These are phyloP conservation scores for Dendrocincla tyrannina DNA, from an alignment of 2,797 vertebrate genomes.

Conservation along the genomic window DNA sequence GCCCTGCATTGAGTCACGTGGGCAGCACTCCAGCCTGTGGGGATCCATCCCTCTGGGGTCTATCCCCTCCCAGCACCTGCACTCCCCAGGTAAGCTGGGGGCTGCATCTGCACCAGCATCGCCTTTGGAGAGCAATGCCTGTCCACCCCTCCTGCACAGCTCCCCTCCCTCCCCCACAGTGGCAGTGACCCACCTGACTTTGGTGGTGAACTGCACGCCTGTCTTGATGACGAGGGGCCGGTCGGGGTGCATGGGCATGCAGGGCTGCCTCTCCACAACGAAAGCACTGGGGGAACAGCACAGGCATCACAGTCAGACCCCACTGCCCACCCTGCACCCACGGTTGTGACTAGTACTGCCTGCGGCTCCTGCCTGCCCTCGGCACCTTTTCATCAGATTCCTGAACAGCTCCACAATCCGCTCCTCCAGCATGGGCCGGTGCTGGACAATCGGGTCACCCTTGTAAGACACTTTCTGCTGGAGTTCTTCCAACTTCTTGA, in stretches of 20 bases:
- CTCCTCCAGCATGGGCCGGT: slow-evolving; percentile 95
- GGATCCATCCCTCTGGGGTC: neutral
- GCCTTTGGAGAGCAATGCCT: accelerated
- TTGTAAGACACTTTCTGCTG: slow-evolving; percentile 99
- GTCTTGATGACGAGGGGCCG: slow-evolving; percentile 98
- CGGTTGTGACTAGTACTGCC: neutral
- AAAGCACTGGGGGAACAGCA: slow-evolving; percentile 84
- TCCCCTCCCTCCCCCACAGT: accelerated
- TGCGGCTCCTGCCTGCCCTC: neutral
- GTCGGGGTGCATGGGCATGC: slow-evolving; percentile 99
- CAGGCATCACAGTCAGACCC: neutral
- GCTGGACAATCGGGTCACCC: slow-evolving; percentile 96
- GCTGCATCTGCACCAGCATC: neutral
- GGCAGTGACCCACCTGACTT: slow-evolving; percentile 87
- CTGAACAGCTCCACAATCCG: slow-evolving; percentile 95
- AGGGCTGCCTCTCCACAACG: slow-evolving; percentile 96
- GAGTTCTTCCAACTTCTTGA: slow-evolving; percentile 97
- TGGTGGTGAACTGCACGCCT: slow-evolving; percentile 98
- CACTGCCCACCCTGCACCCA: neutral
- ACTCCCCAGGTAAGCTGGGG: neutral
- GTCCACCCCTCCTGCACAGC: neutral
- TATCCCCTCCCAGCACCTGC: neutral
- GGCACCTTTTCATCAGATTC: slow-evolving; percentile 96
- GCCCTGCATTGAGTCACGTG: neutral
- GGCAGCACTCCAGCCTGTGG: neutral